Conservation (phyloP, 2,888 invertebrate species). For the Eurois occulta region DNA sequence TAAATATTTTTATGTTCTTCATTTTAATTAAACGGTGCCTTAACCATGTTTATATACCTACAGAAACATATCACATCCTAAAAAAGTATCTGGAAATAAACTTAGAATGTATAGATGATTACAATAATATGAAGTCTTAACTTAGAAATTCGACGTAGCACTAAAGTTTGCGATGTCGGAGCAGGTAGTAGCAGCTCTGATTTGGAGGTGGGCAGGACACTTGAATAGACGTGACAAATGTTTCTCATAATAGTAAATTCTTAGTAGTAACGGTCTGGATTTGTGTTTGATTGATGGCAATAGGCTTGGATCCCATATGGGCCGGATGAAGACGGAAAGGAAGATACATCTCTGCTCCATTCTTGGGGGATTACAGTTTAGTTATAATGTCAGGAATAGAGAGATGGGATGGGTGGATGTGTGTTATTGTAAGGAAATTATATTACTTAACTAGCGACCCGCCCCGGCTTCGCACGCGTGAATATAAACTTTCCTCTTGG, state of each 20-base stretch:
- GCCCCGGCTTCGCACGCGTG: no score
- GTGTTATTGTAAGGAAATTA: neutral
- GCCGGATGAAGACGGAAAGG: no score
- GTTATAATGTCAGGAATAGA: neutral
- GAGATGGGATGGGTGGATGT: no score
- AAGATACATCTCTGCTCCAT: neutral
- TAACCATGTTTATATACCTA: neutral
- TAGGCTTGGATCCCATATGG: neutral
- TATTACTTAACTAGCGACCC: no score
- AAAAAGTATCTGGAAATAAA: neutral
- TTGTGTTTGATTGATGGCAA: neutral
- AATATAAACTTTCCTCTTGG: no score
- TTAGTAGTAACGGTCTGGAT: neutral
- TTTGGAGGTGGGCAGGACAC: neutral
- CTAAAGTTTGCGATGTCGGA: neutral
- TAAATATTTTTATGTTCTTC: neutral
- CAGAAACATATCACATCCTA: neutral
- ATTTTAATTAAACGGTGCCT: conserved; percentile 9
- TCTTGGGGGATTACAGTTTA: neutral
- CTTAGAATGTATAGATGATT: neutral
- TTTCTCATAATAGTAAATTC: neutral
- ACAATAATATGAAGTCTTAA: neutral
- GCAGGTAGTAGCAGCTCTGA: neutral
- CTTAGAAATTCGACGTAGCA: neutral
- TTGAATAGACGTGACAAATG: neutral